Percentiles rank a stretch among this genome's conserved stretches.
These are phyloP conservation scores for Charina bottae DNA, from an alignment of 2,113 vertebrate species.

Conservation along the genomic window DNA sequence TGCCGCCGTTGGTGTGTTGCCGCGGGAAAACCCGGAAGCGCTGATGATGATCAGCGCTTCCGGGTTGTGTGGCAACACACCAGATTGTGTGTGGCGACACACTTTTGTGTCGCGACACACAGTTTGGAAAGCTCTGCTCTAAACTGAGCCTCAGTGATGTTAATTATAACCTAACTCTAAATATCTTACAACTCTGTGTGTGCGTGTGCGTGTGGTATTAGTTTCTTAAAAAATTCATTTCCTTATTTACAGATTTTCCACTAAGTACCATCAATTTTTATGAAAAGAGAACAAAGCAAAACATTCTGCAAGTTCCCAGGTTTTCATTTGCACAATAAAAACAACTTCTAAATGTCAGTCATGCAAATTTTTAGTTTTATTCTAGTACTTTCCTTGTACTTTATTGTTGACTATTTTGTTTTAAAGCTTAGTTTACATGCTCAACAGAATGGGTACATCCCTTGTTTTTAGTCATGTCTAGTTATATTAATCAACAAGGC, in stretches of 20 bases:
- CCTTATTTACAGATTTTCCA: not conserved
- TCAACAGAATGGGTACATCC: slow-evolving; percentile 63
- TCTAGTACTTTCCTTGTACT: slow-evolving; percentile 41
- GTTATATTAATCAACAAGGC: slow-evolving; percentile 63
- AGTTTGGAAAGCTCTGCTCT: no score
- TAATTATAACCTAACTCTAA: slow-evolving; percentile 1
- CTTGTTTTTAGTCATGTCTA: slow-evolving; percentile 51
- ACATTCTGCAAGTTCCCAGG: not conserved
- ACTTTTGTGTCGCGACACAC: no score
- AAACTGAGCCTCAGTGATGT: not conserved
- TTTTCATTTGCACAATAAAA: not conserved
- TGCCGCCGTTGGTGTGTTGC: no score
- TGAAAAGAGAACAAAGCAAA: slow-evolving; percentile 11
- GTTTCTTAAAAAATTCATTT: slow-evolving; percentile 11
- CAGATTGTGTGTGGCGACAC: no score
- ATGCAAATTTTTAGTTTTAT: slow-evolving; percentile 42
- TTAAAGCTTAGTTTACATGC: slow-evolving; percentile 67
- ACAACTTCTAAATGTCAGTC: slow-evolving; percentile 35
- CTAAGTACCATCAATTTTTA: slow-evolving; percentile 19
- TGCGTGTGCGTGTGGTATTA: not conserved
- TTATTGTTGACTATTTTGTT: slow-evolving; percentile 45
- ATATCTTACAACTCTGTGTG: not conserved
- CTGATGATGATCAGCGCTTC: no score
- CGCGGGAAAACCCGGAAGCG: no score
- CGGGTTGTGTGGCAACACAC: no score